A percentile compares a stretch with the other conserved stretches of the same genome.
These are phyloP conservation scores for Peromyscus leucopus DNA, from an alignment of 2,113 vertebrate species.

Conservation along the genomic window DNA sequence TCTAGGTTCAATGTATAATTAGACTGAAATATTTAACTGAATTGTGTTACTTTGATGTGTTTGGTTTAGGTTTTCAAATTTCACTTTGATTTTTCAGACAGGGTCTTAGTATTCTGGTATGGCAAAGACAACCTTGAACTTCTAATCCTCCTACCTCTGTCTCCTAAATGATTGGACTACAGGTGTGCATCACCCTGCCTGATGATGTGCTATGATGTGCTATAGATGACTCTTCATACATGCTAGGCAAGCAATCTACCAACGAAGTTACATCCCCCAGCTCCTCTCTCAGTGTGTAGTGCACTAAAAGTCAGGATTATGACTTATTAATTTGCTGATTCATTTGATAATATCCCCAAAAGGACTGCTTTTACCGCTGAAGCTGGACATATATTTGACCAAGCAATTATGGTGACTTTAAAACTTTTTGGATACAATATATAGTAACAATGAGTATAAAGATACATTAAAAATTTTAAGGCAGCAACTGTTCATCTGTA, in stretches of 20 bases:
- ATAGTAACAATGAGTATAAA: background rate
- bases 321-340: background rate
- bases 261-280: background rate
- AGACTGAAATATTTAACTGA: background rate
- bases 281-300: background rate
- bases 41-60: background rate
- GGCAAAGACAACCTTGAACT: background rate
- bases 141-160: background rate
- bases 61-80: background rate
- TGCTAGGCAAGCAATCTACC: background rate
- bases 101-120: background rate
- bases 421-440: background rate
- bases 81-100: background rate
- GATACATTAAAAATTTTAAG: background rate
- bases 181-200: background rate
- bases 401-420: background rate
- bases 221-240: background rate
- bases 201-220: background rate
- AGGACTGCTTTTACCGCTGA: background rate
- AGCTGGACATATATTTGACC: background rate
- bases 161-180: background rate
- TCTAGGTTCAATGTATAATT: background rate
- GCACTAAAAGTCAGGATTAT: background rate
- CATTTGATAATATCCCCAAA: background rate
- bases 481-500: background rate